Base-by-base conservation (phyloP, 2,113 vertebrate genomes). In the Zeus faber region DNA sequence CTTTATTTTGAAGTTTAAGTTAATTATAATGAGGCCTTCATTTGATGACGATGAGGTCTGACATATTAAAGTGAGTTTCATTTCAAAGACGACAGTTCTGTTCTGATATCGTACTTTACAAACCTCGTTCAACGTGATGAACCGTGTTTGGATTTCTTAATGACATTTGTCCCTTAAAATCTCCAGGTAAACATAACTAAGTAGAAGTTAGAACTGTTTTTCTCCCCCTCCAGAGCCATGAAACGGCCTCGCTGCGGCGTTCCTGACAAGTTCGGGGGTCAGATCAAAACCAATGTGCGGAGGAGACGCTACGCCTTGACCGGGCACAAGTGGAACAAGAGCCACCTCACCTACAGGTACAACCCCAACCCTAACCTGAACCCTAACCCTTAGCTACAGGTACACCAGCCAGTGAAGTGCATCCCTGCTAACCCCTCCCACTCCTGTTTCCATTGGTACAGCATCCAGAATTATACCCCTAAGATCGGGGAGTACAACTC, bases 401-500 rank as follows among this genome's bases (percentile, higher is more conserved):
- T n/a, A n/a, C n/a, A n/a, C n/a, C n/a, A n/a, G n/a, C n/a, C n/a
- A n/a, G n/a, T n/a, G n/a, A n/a, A n/a, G n/a, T n/a, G n/a, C n/a
- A n/a, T n/a, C n/a, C n/a, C n/a, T n/a, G n/a, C n/a, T n/a, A n/a
- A n/a, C n/a, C n/a, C 44, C 47, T 31, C 47, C 8, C 31, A 27
- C 29, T 14, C n/a, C 6, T n/a, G 14, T 26, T 6, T 33, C 16
- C 56, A 4, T 4, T 50, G 18, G 16, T 31, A 16, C 1, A 98
- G 97, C 75, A 96, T 99, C 86, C 94, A 99, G 74, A 99, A 99
- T 90, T 94, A 97, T 85, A 98, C 95, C 0, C 93, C 95, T 51
- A 98, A 98, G 80, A 87, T 99, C 58, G 96, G 96, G 17, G 90
- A 91, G 74, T 91, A 92, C 83, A 90, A 93, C 56, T 97, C 97